Base-by-base conservation (phyloP, 2,888 invertebrate species). In the Mongoloraphidia duomilia region DNA sequence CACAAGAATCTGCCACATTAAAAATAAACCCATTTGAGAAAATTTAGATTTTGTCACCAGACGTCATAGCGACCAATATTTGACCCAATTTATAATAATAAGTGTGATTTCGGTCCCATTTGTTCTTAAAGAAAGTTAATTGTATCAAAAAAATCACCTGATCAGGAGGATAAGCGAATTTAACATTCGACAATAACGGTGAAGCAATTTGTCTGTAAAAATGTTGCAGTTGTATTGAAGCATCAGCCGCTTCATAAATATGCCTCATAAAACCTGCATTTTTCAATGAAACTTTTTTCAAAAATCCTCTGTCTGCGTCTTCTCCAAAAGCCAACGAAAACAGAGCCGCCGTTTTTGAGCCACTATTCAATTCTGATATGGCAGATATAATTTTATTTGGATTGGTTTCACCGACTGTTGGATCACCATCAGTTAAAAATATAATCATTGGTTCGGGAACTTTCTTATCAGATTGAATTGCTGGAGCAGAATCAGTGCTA, bases 171-270 rank as follows among this genome's bases (percentile, higher is more conserved):
- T 84, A 85, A 46, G 69, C 68, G 61, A 84, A 80, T 12, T 72
- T 70, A 49, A 84, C 76, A 58, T 83, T 73, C 2, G 77, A 69
- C 44, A 84, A 67, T 9, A 82, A 67, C 1, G 84, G 84, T 8
- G 80, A 79, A 0, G 83, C 75, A 49, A 86, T 77, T 64, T 80
- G 77, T 37, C 71, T 70, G 68, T 80, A 82, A 66, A 81, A 82
- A 61, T 77, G 74, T 44, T 74, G 68, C 41, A 85, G 67, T 63
- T 84, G 84, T 40, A 79, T 63, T 52, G 75, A 72, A 2, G 82
- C 79, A 61, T 82, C 82, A 0, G 79, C 72, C n/a, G 76, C 80
- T 62, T 80, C 82, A 65, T 83, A 83, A 55, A 86, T 83, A 62
- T 79, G 77, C 2, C 82, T 68, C 57, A 79, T 76, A 63, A 82